phyloP scores from a whole-genome alignment of 2,797 vertebrate genomes.

The Capromys pilorides region DNA sequence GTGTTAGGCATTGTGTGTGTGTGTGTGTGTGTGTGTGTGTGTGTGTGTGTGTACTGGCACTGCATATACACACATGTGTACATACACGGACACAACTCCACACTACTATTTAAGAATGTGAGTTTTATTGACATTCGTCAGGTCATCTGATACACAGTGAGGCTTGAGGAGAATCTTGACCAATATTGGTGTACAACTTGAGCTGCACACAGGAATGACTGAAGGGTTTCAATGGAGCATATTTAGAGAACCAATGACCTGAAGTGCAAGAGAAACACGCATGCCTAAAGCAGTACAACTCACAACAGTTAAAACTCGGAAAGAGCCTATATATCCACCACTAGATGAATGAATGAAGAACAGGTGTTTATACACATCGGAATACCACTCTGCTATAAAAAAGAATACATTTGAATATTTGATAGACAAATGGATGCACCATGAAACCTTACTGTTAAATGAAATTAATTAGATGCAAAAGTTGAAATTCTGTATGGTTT shows the following conservation, averaged over 20 bases:
- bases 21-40: fast-evolving
- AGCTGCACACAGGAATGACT: not conserved
- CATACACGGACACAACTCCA: not conserved
- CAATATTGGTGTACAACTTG: not conserved
- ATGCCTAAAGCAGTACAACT: not conserved
- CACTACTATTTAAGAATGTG: not conserved
- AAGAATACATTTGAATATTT: not conserved
- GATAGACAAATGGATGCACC: not conserved
- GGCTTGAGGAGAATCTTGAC: not conserved
- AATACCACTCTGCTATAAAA: not conserved
- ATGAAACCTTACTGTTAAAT: not conserved
- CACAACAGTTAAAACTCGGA: not conserved
- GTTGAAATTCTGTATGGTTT: not conserved
- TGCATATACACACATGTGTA: fast-evolving
- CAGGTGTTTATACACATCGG: not conserved
- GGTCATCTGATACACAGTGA: not conserved
- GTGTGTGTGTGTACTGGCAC: not conserved
- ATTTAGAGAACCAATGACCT: not conserved
- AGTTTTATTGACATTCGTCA: not conserved
- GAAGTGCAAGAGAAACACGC: not conserved
- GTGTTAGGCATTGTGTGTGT: not conserved
- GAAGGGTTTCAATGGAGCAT: not conserved
- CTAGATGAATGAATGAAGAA: not conserved
- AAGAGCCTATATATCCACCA: not conserved
- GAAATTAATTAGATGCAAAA: not conserved